phyloP scores from a whole-genome alignment of 2,888 invertebrate species.

The Lasioglossum zephyrum region DNA sequence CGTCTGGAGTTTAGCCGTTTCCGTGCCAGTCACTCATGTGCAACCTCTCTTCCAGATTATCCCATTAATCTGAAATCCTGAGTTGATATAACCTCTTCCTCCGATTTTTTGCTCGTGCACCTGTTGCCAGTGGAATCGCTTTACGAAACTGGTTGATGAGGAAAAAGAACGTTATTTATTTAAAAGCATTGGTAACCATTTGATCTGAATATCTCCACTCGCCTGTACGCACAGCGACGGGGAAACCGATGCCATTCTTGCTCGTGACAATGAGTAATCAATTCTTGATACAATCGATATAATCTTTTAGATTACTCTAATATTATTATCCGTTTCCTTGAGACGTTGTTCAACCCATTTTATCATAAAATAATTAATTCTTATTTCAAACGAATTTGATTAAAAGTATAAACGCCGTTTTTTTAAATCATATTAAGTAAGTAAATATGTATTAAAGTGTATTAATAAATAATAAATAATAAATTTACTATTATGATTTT shows the following conservation, averaged over 20 bases:
- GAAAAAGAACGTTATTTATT: background rate
- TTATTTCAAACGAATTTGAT: background rate
- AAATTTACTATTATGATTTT: background rate
- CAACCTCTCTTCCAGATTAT: conserved; percentile 53
- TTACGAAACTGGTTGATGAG: background rate
- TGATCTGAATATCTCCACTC: background rate
- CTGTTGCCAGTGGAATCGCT: conserved; percentile 71
- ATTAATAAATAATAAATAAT: no score
- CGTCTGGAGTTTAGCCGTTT: conserved; percentile 24
- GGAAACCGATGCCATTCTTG: background rate
- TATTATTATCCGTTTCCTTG: background rate
- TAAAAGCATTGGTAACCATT: background rate
- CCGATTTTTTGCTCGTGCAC: conserved; percentile 62
- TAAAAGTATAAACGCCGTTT: background rate
- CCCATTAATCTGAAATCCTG: conserved; percentile 69
- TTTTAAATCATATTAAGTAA: background rate
- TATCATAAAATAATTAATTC: no score
- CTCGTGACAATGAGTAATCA: background rate
- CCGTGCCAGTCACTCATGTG: conserved; percentile 39
- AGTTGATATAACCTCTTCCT: conserved; percentile 52
- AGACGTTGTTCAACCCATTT: background rate
- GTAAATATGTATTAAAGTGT: background rate
- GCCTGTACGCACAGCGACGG: background rate
- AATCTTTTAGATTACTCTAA: background rate
- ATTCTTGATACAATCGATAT: background rate